Evolutionary conservation across 2,797 vertebrate species (phyloP).

Genomic region (Lagodon rhomboides): DNA sequence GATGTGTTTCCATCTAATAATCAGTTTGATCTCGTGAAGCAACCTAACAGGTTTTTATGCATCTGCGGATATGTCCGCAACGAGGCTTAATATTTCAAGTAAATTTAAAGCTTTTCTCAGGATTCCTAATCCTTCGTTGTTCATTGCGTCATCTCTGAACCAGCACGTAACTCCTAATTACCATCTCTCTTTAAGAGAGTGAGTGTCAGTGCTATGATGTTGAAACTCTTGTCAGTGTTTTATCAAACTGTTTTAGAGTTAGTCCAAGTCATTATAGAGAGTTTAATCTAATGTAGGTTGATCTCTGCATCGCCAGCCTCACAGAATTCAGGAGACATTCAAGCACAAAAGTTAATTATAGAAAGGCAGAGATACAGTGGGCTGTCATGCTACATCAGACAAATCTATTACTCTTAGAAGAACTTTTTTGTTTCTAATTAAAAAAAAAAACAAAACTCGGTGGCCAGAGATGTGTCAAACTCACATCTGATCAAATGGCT

Average conservation of each 20-base stretch:
- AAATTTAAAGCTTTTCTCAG: conserved; percentile 44
- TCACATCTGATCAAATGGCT: not conserved
- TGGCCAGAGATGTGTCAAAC: not conserved
- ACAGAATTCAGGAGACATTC: not conserved
- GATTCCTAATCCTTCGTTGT: conserved; percentile 48
- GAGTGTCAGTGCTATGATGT: conserved; percentile 16
- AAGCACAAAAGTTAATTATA: not conserved
- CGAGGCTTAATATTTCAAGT: conserved; percentile 6
- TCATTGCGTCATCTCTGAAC: conserved; percentile 25
- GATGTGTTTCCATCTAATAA: conserved; percentile 2
- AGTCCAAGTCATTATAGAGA: not conserved
- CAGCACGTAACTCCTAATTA: conserved; percentile 30
- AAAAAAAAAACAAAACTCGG: not conserved
- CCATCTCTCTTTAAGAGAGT: conserved; percentile 21
- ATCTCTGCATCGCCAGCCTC: not conserved
- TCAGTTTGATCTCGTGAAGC: conserved; percentile 32
- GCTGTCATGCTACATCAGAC: not conserved
- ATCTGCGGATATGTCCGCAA: too few relatives aligned
- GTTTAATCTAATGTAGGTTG: conserved; percentile 7
- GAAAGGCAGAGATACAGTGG: not conserved
- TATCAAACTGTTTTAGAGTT: conserved; percentile 1
- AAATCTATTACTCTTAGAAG: not conserved
- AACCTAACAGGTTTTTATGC: not conserved
- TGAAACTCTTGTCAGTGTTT: conserved; percentile 21
- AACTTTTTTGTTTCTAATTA: not conserved